Base-by-base conservation (phyloP, 1,140 invertebrate species). In the Himalopsyche phryganea region DNA sequence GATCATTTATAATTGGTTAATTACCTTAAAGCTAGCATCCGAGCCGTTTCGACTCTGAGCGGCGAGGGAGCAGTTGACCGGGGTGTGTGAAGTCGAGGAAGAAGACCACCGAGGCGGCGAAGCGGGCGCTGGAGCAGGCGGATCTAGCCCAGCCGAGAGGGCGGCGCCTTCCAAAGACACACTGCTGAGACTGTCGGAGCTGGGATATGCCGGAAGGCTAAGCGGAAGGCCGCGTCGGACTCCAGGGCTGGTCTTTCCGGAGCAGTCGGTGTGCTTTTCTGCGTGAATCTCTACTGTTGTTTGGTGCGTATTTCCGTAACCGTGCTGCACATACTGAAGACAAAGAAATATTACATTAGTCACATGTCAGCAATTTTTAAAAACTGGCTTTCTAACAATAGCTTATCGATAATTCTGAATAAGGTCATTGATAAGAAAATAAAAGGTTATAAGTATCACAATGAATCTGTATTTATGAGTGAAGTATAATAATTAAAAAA, bases 1-100 rank as follows among this genome's bases (percentile, higher is more conserved):
- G n/a, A n/a, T n/a, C n/a, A n/a, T n/a, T n/a, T n/a, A n/a, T n/a
- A n/a, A 28, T 28, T 28, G 23, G 4, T 28, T 28, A 28, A 9
- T 66, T 75, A 90, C 88, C 85, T 92, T 91, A 78, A 91, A 91
- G 80, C 89, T 91, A 68, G 88, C 88, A 73, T 91, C 89, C 55
- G 88, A 90, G 23, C 89, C 88, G 60, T 89, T 90, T 53, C 88
- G 75, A 66, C 83, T 85, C 66, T 87, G 86, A 65, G 85, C 77
- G 6, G 49, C 49, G 4, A 51, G 49, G 0, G 49, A 38, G 19
- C 49, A 51, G 9, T 18, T 51, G 35, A 40, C 38, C 45, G 79
- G 50, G 83, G 78, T 28, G 81, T 71, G 13, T 74, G 74, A 44
- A 76, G 69, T 17, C 75, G 23, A 28, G 9, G 23, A 28, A 9